A percentile compares a stretch with the other conserved stretches of the same genome.
These are phyloP conservation scores for Brachionus asplanchnoidis DNA, from an alignment of 1,140 invertebrate species.

Conservation along the genomic window DNA sequence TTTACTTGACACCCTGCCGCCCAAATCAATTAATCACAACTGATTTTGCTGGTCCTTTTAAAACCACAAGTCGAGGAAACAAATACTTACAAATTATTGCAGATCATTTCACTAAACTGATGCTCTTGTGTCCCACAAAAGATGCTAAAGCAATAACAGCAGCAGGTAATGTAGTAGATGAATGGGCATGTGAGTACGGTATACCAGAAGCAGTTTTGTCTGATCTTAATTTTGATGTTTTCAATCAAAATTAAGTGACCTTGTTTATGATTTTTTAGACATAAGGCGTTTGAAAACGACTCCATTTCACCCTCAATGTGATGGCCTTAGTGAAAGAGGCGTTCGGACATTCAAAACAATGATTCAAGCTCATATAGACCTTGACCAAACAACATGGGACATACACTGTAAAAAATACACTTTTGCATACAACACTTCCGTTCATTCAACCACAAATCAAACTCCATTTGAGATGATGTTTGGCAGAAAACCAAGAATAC, in stretches of 20 bases:
- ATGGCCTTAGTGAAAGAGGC: slow-evolving; percentile 48
- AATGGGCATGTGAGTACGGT: no score
- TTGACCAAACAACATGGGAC: neutral
- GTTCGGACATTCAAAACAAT: slow-evolving; percentile 45
- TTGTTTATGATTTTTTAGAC: neutral
- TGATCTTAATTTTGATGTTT: neutral
- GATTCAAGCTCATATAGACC: neutral
- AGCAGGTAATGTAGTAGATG: no score
- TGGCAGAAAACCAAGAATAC: neutral
- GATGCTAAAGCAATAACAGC: no score
- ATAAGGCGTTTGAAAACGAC: slow-evolving; percentile 43
- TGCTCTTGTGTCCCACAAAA: no score
- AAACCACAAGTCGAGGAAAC: no score
- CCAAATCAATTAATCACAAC: no score
- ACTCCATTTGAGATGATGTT: neutral
- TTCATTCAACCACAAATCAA: no score
- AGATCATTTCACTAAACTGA: no score
- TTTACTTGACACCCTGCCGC: no score
- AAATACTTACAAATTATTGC: no score
- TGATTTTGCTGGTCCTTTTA: no score
- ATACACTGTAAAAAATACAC: neutral
- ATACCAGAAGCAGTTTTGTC: neutral
- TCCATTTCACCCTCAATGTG: slow-evolving; percentile 48
- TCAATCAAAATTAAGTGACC: slow-evolving; percentile 10
- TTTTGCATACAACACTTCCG: no score